Conservation (phyloP, 2,888 invertebrate species). For the Amblyjoppa proteus region DNA sequence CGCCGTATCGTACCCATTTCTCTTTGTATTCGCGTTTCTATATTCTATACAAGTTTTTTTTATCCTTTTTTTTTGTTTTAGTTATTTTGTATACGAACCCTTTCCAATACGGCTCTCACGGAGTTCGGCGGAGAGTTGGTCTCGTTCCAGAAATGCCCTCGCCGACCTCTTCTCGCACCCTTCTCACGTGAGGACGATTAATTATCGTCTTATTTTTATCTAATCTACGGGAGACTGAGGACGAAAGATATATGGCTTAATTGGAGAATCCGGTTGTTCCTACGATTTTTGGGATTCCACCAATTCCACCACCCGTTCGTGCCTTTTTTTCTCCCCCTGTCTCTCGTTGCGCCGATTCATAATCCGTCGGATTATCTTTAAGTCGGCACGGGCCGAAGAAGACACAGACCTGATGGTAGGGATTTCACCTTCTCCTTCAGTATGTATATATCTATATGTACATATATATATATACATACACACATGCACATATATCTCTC, state of each 20-base stretch:
- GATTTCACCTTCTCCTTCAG: conserved; percentile 48
- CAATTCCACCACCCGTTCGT: conserved; percentile 41
- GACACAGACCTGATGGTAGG: conserved; percentile 41
- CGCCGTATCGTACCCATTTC: neutral
- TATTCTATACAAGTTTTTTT: neutral
- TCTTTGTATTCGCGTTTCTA: neutral
- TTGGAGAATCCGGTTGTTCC: conserved; percentile 37
- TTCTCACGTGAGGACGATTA: conserved; percentile 22
- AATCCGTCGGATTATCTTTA: conserved; percentile 57
- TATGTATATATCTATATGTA: too few species aligned
- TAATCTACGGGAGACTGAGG: neutral
- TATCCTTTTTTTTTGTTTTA: neutral
- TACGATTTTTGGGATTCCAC: conserved; percentile 30
- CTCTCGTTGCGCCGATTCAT: conserved; percentile 42
- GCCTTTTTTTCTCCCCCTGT: conserved; percentile 34
- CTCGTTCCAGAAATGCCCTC: neutral
- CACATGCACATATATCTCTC: conserved; percentile 10
- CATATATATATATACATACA: too few species aligned
- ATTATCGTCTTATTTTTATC: conserved; percentile 46
- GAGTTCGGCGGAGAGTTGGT: neutral
- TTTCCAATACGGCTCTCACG: neutral
- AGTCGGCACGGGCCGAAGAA: conserved; percentile 51
- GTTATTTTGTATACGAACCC: neutral
- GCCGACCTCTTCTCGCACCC: conserved; percentile 20
- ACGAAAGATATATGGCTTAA: conserved; percentile 38